Base-by-base conservation (phyloP, 2,113 vertebrate species). In the Corynorhinus townsendii region DNA sequence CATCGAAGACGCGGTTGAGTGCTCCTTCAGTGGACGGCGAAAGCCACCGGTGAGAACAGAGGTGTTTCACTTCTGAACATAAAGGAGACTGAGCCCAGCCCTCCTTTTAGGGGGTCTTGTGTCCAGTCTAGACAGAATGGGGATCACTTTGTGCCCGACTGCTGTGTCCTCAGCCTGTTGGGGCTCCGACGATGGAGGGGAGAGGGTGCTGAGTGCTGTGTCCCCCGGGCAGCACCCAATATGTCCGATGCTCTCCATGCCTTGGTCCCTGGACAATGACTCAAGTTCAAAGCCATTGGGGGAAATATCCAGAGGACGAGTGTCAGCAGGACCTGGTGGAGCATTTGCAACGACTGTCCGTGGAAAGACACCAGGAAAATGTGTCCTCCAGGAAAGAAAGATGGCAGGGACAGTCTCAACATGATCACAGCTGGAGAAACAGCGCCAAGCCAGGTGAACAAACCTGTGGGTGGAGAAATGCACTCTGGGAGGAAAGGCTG, bases 81-180 rank as follows among this genome's bases (percentile, higher is more conserved):
- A 94, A 95, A 93, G 40, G 49, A 24, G 40, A n/a, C 62, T 79
- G 77, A 96, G 66, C 79, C 80, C 91, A 56, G 69, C 73, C 72
- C 82, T 94, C 5, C 4, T 85, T 92, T 91, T 28, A 1, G 14
- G 64, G 75, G n/a, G 17, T 16, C 52, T n/a, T 66, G 56, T 19
- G 22, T 66, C 30, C 82, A 19, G 38, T 15, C 3, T 20, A 66
- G 28, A 54, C 11, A 54, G 66, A 30, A 73, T 30, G 14, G 45
- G 85, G 91, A 11, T 88, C 4, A 71, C 26, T 73, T 73, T 56
- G 71, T 22, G 66, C 33, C 19, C 64, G 24, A 6, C n/a, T 93
- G 75, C 38, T 49, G 64, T 10, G 79, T 72, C 6, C 40, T 64
- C 93, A 82, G 83, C 47, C 72, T 33, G 6, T 1, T 2, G 69